A percentile compares a stretch with the other conserved stretches of the same genome.
Evolutionary conservation across 64 coral and sea anemone genomes (phyloP).

Genomic region (Montipora sp.): DNA sequence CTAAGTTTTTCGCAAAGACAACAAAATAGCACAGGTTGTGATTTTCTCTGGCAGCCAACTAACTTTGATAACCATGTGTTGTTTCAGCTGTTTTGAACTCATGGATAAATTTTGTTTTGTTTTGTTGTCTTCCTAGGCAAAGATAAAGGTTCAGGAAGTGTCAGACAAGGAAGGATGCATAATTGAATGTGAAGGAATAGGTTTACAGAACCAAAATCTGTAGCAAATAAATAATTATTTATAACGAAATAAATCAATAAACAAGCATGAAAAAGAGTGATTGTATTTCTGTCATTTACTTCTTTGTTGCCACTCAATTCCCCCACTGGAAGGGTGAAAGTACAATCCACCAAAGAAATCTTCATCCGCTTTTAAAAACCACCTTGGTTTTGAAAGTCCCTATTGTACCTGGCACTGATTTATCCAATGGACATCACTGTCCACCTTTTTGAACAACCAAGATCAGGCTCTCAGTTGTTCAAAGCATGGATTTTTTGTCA

Average conservation of each 20-base stretch:
- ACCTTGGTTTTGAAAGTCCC: no score
- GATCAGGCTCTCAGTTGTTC: no score
- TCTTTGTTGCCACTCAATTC: neutral
- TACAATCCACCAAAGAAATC: no score
- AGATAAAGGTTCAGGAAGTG: conserved; percentile 54
- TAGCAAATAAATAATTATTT: neutral
- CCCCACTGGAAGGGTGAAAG: no score
- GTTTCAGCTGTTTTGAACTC: neutral
- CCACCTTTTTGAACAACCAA: no score
- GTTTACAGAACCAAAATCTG: conserved; percentile 58
- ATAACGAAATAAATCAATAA: neutral
- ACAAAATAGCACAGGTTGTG: no score
- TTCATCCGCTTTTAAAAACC: no score
- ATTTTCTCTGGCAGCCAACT: no score
- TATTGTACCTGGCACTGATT: no score
- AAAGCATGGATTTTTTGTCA: no score
- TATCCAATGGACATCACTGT: no score
- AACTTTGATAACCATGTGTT: neutral
- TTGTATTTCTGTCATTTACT: neutral
- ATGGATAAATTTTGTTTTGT: neutral
- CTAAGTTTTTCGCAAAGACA: no score
- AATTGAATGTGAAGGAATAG: conserved; percentile 77
- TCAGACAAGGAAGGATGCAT: conserved; percentile 43
- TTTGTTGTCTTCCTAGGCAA: conserved; percentile 55
- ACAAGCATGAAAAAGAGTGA: neutral